Evolutionary conservation across 2,888 invertebrate genomes (phyloP).

Genomic region (Synanthedon formicaeformis): DNA sequence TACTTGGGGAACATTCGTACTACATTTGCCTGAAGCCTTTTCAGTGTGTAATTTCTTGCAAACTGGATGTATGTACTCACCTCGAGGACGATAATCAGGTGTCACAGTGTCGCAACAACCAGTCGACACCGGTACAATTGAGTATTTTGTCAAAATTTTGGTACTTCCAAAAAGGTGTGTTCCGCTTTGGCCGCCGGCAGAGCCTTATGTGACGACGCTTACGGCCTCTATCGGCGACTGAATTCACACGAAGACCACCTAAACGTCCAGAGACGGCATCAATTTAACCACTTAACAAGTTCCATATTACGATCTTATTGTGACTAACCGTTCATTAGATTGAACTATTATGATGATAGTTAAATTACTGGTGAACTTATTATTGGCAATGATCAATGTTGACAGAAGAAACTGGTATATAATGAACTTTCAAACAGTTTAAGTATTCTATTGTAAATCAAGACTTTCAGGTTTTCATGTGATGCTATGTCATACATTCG

Average conservation of each 20-base stretch:
- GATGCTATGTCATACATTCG: no score
- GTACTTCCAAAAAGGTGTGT: conserved; percentile 22
- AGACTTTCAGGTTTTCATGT: no score
- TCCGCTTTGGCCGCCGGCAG: conserved; percentile 50
- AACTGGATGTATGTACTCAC: conserved; percentile 4
- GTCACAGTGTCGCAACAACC: conserved; percentile 3
- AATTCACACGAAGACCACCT: conserved; percentile 28
- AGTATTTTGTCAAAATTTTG: not conserved
- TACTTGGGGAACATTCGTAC: conserved; percentile 35
- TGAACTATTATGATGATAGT: not conserved
- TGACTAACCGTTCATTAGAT: conserved; percentile 3
- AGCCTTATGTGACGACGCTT: conserved; percentile 55
- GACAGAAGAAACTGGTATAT: no score
- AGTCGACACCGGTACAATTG: not conserved
- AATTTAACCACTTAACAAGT: not conserved
- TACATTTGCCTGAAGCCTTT: conserved; percentile 32
- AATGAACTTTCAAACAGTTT: no score
- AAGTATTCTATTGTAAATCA: no score
- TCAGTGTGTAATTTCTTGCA: conserved; percentile 22
- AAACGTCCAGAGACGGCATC: conserved; percentile 33
- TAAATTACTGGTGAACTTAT: not conserved
- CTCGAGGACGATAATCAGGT: not conserved
- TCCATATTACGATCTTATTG: conserved; percentile 5
- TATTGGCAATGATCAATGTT: no score
- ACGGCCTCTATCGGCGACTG: conserved; percentile 54